Evolutionary conservation across 2,113 vertebrate species (phyloP), one percentile per base, ranked within the genome.

Genomic region (Scomber japonicus): DNA sequence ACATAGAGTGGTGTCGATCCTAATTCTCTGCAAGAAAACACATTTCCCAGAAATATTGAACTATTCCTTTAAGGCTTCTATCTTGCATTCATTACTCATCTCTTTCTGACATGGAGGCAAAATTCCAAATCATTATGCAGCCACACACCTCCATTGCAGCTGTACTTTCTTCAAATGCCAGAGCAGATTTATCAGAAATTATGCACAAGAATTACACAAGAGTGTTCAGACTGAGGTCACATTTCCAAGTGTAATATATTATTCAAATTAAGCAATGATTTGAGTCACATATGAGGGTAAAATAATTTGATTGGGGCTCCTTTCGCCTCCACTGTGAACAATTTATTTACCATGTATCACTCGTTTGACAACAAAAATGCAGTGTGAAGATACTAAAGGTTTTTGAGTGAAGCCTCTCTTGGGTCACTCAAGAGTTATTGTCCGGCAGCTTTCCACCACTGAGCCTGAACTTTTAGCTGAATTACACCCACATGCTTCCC

Each of bases 401-500:
- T 68, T 80, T 56, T 31, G 14, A 61, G 56, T 49, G 13, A 70
- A 31, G 44, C 66, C 12, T 78, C 65, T 46, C 30, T 71, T 61
- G 56, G 67, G 72, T 83, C 80, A 80, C 56, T 71, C 21, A 48
- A 27, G 31, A 75, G 46, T 75, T 79, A 68, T 27, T 84, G 75
- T 81, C 78, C 24, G 0, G 21, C 61, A 60, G 19, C 45, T 74
- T 83, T 88, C 60, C 45, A 71, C 75, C 51, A 62, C 45, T 78
- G 57, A 80, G 51, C 51, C 45, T 83, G 31, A 84, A 79, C 55
- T 60, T 61, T 59, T 63, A 57, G 63, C 65, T 3, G 35, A 87
- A 86, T 84, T 82, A 77, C 80, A 77, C 45, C 77, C 82, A 75
- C 78, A 70, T 82, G 80, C 87, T 89, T 87, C 87, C 74, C 19